Evolutionary conservation across 2,113 vertebrate species (phyloP), one percentile per base, ranked within the genome.

Genomic region (Channa maculata): DNA sequence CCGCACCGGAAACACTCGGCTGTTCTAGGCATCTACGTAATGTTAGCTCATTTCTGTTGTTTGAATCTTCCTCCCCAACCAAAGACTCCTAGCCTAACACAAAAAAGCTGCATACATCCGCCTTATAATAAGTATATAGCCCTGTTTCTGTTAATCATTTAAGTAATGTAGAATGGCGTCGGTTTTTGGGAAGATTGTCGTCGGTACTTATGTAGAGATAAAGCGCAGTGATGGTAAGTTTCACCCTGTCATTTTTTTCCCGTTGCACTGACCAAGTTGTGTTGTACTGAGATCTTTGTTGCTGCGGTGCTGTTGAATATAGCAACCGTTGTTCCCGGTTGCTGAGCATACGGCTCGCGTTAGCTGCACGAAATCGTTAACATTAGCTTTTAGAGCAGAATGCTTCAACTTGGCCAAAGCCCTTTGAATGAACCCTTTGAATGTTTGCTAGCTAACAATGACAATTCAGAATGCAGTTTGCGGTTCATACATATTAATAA

Each of bases 151-250:
- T 61, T 50, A 39, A 52, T 64, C 15, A 52, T 83, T 79, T 60
- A 77, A 87, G 93, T 85, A 90, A 96, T 96, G 94, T 96, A 94
- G 94, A 86, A 97, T 98, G 97, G 96, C 96, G 90, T 92, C 92
- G 84, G 94, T 86, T 90, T 97, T 98, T 93, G 95, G 96, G 92
- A 97, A 96, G 92, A 96, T 98, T 82, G 95, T 96, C 80, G 96
- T 98, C 44, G 96, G 96, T 70, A 96, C 96, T 87, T 97, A 97
- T 87, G 97, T 98, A 92, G 96, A 98, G 88, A 98, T 98, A 92
- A 98, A 98, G 84, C 95, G 96, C 70, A 98, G 96, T 81, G 96
- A 98, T 95, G 97, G 97, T 98, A 90, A 97, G 97, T 94, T 76
- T 66, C 14, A 33, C 13, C 24, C 68, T 61, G 58, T 71, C 70